Base-by-base conservation (phyloP, 1,140 invertebrate genomes). In the Bombus terrestris region DNA sequence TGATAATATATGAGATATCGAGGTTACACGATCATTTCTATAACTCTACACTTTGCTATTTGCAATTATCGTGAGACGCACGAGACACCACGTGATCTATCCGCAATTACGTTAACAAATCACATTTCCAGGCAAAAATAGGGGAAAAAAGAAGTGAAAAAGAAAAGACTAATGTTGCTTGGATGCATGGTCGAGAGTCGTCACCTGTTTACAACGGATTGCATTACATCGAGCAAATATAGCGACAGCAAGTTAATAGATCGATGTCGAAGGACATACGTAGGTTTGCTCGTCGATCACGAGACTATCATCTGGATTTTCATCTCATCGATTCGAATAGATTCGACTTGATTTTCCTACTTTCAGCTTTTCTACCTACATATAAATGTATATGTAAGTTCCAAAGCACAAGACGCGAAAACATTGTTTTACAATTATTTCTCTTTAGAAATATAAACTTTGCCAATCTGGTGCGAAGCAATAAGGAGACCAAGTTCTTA, bases 261-360 rank as follows among this genome's bases (percentile, higher is more conserved):
- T 87, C 85, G 80, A 86, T 82, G 41, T 81, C 82, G 88, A 90
- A 90, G 89, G 88, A 90, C 89, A 39, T 18, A 53, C 86, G 89
- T 89, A 85, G 81, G 78, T 90, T 89, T 89, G 85, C 77, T 78
- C 59, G 28, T 47, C 76, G 86, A 71, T 68, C 74, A 13, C 86
- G 80, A 79, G 41, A 81, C 69, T 59, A 68, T 81, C 57, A 69
- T 35, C 57, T 68, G 71, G 81, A 87, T 90, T 82, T 69, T 80
- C 81, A 81, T 87, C 82, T 89, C 39, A 86, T 89, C 69, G 28
- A 59, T 82, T 35, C 35, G 59, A 32, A 86, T n/a, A 12, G 41
- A 32, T 18, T 35, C 35, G 59, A 0, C 2, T 3, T 62, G 18
- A 53, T 53, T 53, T 22, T 53, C 18, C 47, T 22, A 22, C 0